These are phyloP conservation scores for Synodontis membranacea DNA, from an alignment of 2,113 vertebrate species.

Conservation along the genomic window DNA sequence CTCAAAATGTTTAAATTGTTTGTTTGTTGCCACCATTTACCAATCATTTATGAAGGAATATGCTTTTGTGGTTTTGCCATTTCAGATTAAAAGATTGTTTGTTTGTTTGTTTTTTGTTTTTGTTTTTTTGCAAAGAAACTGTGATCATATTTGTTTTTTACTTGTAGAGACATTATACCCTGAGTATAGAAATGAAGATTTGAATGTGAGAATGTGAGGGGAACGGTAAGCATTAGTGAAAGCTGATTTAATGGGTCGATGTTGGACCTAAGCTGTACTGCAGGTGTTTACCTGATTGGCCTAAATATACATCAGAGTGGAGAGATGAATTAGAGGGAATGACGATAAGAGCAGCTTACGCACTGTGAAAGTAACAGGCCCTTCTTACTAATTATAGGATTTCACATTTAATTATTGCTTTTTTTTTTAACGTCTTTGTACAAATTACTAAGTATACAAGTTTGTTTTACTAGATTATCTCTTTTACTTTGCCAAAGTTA, in stretches of 20 bases:
- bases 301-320: not conserved
- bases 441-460: conserved; percentile 60
- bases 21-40: conserved; percentile 28
- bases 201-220: not conserved
- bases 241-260: not conserved
- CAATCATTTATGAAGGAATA: conserved; percentile 31
- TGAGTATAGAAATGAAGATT: not conserved
- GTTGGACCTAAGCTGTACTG: not conserved
- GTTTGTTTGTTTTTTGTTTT: not conserved
- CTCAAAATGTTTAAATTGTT: not conserved
- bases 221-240: not conserved
- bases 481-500: conserved; percentile 86
- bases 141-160: conserved; percentile 40
- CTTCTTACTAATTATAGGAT: conserved; percentile 64
- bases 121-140: conserved; percentile 53
- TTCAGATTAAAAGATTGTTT: conserved; percentile 30
- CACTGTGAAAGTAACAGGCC: conserved; percentile 55
- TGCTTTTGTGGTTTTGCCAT: conserved; percentile 45
- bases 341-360: conserved; percentile 41
- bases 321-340: not conserved
- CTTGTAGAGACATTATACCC: not conserved
- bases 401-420: conserved; percentile 71
- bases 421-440: conserved; percentile 77
- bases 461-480: conserved; percentile 61
- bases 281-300: not conserved